phyloP scores from a whole-genome alignment of 2,113 vertebrate genomes.

The Strix aluco region DNA sequence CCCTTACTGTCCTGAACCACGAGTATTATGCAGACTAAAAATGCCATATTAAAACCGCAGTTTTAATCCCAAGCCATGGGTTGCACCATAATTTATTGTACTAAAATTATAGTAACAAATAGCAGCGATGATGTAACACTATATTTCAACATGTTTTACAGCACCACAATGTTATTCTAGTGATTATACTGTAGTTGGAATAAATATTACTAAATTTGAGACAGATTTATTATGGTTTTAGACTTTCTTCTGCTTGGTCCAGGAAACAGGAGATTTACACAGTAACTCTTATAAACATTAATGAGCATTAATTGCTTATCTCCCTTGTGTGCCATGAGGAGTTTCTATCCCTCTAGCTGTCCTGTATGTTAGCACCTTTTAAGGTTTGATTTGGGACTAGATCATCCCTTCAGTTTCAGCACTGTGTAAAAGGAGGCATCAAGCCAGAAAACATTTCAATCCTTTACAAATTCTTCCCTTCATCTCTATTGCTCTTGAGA shows the following conservation, averaged over 20 bases:
- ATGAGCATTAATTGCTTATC: slow-evolving; percentile 27
- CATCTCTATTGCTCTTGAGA: not conserved
- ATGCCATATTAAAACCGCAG: slow-evolving; percentile 51
- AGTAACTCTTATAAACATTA: slow-evolving; percentile 39
- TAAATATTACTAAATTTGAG: slow-evolving; percentile 59
- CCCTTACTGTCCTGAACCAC: slow-evolving; percentile 27
- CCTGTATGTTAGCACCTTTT: slow-evolving; percentile 18
- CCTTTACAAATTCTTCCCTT: not conserved
- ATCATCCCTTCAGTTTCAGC: not conserved
- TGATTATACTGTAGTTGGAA: slow-evolving; percentile 65
- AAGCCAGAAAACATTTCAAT: not conserved
- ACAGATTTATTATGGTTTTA: slow-evolving; percentile 61
- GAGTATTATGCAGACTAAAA: slow-evolving; percentile 46
- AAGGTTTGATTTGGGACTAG: slow-evolving; percentile 27
- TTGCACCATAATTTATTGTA: slow-evolving; percentile 62
- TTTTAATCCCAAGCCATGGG: slow-evolving; percentile 60
- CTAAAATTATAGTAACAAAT: slow-evolving; percentile 63
- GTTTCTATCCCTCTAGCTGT: slow-evolving; percentile 28
- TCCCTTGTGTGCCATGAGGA: not conserved
- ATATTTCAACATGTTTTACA: slow-evolving; percentile 71
- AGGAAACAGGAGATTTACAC: slow-evolving; percentile 36
- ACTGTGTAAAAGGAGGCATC: not conserved
- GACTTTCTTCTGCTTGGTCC: slow-evolving; percentile 32
- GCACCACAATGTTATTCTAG: slow-evolving; percentile 56
- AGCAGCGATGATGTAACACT: slow-evolving; percentile 58